phyloP scores from a whole-genome alignment of 2,113 vertebrate genomes.

The Hylia prasina region DNA sequence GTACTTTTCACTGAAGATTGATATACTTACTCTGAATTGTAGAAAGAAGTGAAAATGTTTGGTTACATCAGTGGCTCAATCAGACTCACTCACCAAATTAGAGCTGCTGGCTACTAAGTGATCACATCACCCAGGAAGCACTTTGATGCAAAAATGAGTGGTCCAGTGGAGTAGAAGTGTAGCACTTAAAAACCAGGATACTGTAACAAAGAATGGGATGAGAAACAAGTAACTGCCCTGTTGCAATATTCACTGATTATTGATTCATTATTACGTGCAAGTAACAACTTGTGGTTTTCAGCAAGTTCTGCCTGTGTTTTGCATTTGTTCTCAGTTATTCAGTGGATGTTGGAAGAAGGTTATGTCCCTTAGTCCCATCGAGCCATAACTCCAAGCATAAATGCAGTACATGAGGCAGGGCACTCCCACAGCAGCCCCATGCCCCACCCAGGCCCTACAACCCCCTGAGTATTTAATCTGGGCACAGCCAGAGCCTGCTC shows the following conservation, averaged over 20 bases:
- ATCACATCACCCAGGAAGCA: background rate
- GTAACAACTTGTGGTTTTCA: background rate
- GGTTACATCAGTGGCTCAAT: background rate
- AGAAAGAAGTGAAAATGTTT: background rate
- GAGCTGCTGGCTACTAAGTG: background rate
- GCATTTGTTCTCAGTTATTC: background rate
- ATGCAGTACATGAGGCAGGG: accelerated
- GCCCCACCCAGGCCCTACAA: background rate
- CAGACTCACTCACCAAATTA: background rate
- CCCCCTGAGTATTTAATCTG: background rate
- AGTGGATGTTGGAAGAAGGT: background rate
- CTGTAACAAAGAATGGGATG: background rate
- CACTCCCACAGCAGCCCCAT: background rate
- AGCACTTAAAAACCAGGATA: background rate
- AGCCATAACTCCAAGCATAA: background rate
- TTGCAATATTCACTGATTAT: background rate
- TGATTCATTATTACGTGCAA: background rate
- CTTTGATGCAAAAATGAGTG: background rate
- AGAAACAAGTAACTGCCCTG: background rate
- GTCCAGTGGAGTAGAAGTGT: background rate
- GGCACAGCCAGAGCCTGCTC: background rate
- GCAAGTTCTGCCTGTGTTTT: background rate
- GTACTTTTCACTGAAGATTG: background rate
- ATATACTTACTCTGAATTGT: background rate
- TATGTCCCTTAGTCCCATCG: background rate